Evolutionary conservation across 2,113 vertebrate species (phyloP).

Genomic region (Hippolais icterina): DNA sequence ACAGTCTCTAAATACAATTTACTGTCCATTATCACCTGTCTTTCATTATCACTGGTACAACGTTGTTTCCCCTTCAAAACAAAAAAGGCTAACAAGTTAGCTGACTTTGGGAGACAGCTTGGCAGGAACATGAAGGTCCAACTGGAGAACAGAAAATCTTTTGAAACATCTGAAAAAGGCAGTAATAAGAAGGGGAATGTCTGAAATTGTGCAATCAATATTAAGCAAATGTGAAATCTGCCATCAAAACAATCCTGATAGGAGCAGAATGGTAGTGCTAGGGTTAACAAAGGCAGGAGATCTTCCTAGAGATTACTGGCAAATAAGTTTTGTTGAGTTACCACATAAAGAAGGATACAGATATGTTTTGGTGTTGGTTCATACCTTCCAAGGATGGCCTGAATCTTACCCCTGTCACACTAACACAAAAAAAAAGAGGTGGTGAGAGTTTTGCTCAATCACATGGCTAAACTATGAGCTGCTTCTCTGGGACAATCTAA

Average conservation of each 20-base stretch:
- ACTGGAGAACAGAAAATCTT: not conserved
- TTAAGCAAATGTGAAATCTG: not conserved
- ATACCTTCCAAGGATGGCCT: not conserved
- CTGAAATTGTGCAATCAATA: accelerated
- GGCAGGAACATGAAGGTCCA: not conserved
- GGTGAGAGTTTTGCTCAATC: not conserved
- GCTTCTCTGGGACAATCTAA: not conserved
- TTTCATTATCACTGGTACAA: not conserved
- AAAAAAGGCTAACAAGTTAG: not conserved
- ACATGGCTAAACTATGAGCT: not conserved
- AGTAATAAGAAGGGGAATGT: not conserved
- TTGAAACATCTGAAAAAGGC: not conserved
- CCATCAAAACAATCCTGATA: not conserved
- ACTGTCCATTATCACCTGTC: not conserved
- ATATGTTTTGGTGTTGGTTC: not conserved
- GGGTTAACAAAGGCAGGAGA: not conserved
- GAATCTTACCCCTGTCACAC: not conserved
- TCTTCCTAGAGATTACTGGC: not conserved
- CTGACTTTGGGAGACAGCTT: not conserved
- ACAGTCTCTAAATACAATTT: not conserved
- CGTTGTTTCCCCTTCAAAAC: not conserved
- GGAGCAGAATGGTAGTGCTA: not conserved
- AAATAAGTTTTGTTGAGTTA: not conserved
- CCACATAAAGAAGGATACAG: not conserved
- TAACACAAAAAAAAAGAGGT: not conserved